Percentiles rank a stretch among this genome's conserved stretches.
Conservation (phyloP, 1,140 invertebrate species). For the Calephelis virginiensis region DNA sequence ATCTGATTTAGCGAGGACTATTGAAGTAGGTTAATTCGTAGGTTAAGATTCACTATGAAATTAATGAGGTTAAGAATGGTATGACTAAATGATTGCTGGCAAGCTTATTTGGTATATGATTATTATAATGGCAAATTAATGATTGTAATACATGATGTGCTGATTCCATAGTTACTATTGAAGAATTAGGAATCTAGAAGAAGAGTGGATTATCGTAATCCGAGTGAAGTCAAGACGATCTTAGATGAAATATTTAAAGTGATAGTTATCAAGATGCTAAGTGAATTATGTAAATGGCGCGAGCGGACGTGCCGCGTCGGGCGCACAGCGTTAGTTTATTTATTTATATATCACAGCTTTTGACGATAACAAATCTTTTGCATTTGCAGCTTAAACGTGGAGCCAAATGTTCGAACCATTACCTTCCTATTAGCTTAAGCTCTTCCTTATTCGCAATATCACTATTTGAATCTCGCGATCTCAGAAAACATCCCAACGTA, state of each 20-base stretch:
- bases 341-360: slow-evolving; percentile 77
- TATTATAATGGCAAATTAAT: slow-evolving; percentile 27
- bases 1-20: slow-evolving; percentile 39
- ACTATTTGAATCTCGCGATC: not conserved
- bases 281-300: slow-evolving; percentile 43
- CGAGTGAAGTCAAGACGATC: slow-evolving; percentile 37
- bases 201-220: slow-evolving; percentile 39
- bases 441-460: not conserved
- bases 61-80: slow-evolving; percentile 23
- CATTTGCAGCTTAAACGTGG: slow-evolving; percentile 73
- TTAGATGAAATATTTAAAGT: slow-evolving; percentile 40
- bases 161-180: slow-evolving; percentile 42
- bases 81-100: slow-evolving; percentile 27
- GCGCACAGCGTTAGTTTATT: slow-evolving; percentile 65
- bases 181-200: slow-evolving; percentile 39
- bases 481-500: not conserved
- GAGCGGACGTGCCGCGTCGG: slow-evolving; percentile 48
- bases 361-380: slow-evolving; percentile 78
- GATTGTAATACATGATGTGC: slow-evolving; percentile 68
- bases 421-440: slow-evolving; percentile 22
- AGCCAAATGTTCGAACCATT: slow-evolving; percentile 69
- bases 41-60: not conserved
- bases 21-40: slow-evolving; percentile 14
- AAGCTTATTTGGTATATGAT: slow-evolving; percentile 28
- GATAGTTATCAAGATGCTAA: slow-evolving; percentile 40